phyloP scores from a whole-genome alignment of 2,113 vertebrate species.

The Thunnus thynnus region DNA sequence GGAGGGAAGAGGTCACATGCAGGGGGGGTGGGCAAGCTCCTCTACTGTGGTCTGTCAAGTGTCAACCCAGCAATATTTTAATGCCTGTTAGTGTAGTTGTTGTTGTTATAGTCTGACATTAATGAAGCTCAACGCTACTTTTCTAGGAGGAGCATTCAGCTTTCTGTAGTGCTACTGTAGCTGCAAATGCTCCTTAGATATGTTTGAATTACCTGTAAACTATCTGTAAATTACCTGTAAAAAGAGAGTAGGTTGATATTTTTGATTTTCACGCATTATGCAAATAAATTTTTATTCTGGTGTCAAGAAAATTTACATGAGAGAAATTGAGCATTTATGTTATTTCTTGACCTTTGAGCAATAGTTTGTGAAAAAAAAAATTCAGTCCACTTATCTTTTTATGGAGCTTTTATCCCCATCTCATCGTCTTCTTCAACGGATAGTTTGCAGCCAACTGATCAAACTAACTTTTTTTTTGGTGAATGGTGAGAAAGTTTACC shows the following conservation, averaged over 20 bases:
- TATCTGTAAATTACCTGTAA: too few species aligned
- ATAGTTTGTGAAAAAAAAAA: too few species aligned
- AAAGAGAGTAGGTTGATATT: too few species aligned
- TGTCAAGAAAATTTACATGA: neutral
- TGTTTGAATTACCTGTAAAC: too few species aligned
- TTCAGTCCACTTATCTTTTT: too few species aligned
- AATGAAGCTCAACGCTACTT: neutral
- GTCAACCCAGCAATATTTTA: neutral
- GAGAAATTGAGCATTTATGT: neutral
- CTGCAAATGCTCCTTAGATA: too few species aligned
- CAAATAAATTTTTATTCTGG: neutral
- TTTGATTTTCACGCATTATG: neutral
- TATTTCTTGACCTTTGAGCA: too few species aligned
- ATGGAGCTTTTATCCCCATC: too few species aligned
- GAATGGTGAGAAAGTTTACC: too few species aligned
- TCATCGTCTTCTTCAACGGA: too few species aligned
- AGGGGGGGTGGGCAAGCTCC: neutral
- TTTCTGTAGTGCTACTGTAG: neutral
- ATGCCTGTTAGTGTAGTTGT: constrained; percentile 13
- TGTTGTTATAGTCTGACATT: neutral
- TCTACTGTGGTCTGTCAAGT: neutral
- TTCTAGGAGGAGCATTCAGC: neutral
- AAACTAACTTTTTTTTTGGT: too few species aligned
- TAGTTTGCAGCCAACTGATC: too few species aligned
- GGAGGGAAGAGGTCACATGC: constrained; percentile 7